Evolutionary conservation across 2,113 vertebrate species (phyloP).

Genomic region (Arizona elegans): DNA sequence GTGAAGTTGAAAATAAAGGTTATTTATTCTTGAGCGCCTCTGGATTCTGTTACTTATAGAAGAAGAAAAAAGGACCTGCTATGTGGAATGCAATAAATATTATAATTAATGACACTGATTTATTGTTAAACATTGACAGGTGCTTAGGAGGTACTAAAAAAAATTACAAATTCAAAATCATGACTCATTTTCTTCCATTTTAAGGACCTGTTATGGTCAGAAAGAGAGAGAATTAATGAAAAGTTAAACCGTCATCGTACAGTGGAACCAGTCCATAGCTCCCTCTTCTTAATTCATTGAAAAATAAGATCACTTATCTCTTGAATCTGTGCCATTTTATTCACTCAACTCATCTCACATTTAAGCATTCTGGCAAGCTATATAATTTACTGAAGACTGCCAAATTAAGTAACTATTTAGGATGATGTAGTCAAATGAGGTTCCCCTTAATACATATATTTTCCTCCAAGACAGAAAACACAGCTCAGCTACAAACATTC

Average conservation of each 20-base stretch:
- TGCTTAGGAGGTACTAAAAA: not conserved
- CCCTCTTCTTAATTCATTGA: not conserved
- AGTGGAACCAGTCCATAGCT: no score
- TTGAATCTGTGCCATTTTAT: not conserved
- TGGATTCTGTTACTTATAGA: slow-evolving; percentile 25
- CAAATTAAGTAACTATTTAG: not conserved
- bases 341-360: not conserved
- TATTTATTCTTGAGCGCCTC: slow-evolving; percentile 36
- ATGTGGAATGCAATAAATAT: not conserved
- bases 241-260: not conserved
- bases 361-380: not conserved
- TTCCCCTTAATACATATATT: not conserved
- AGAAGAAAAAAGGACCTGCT: not conserved
- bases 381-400: not conserved
- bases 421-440: not conserved
- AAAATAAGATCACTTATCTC: not conserved
- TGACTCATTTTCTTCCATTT: not conserved
- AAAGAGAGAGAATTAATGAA: not conserved
- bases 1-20: slow-evolving; percentile 56
- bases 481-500: not conserved
- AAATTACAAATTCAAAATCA: not conserved
- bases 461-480: not conserved
- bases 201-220: not conserved
- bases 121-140: not conserved
- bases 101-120: not conserved